phyloP scores from a whole-genome alignment of 2,113 vertebrate species.

The Malurus cyaneus region DNA sequence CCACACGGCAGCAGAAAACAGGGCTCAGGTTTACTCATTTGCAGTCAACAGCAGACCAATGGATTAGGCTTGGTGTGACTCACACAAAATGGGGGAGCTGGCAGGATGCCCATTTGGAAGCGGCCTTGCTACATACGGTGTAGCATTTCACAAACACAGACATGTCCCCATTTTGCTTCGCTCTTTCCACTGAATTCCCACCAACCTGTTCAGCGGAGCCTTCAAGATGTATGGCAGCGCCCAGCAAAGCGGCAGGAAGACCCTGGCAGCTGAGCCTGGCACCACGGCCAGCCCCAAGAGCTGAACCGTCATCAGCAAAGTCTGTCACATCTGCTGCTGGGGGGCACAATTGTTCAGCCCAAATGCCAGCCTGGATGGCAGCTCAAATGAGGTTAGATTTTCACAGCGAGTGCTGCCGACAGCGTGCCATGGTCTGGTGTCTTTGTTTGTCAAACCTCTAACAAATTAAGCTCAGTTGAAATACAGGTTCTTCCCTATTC shows the following conservation, averaged over 20 bases:
- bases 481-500: not conserved
- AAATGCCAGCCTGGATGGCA: not conserved
- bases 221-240: accelerated
- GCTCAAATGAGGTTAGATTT: not conserved
- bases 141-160: not conserved
- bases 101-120: not conserved
- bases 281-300: not conserved
- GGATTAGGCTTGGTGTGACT: not conserved
- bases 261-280: not conserved
- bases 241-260: not conserved
- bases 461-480: not conserved
- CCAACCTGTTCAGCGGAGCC: not conserved
- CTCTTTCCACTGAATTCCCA: not conserved
- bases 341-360: not conserved
- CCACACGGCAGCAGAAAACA: not conserved
- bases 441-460: not conserved
- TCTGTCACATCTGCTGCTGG: not conserved
- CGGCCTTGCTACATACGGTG: not conserved
- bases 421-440: accelerated
- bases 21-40: not conserved
- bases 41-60: not conserved
- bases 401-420: not conserved
- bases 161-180: not conserved
- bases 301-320: not conserved
- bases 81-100: not conserved